Evolutionary conservation across 1,140 invertebrate genomes (phyloP).

Genomic region (Scaptomyza pallida): DNA sequence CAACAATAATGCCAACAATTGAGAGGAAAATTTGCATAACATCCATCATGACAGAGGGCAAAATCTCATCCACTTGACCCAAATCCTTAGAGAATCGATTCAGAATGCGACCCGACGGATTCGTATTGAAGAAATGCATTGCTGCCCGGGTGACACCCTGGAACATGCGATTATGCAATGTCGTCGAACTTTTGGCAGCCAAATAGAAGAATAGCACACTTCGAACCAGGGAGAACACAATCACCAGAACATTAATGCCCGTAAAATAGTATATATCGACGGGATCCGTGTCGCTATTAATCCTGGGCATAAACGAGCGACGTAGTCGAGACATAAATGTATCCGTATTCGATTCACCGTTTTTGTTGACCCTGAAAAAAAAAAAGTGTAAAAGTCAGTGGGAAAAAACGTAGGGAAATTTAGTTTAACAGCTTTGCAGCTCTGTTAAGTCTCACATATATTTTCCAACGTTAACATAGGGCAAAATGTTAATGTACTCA

Average conservation of each 20-base stretch:
- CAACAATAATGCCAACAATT: conserved; percentile 89
- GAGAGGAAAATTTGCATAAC: conserved; percentile 89
- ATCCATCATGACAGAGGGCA: conserved; percentile 91
- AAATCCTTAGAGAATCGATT: conserved; percentile 95
- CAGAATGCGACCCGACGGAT: conserved; percentile 90
- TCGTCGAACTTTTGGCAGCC: conserved; percentile 89
- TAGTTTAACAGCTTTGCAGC: background rate
- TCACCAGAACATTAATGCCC: conserved; percentile 86
- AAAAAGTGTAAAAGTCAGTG: background rate
- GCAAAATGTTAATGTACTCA: conserved; percentile 69
- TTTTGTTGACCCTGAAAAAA: conserved; percentile 78
- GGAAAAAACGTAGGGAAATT: background rate
- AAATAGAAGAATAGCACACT: conserved; percentile 88
- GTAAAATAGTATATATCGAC: conserved; percentile 84
- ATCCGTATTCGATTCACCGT: conserved; percentile 50
- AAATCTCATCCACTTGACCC: conserved; percentile 92
- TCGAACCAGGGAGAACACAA: conserved; percentile 86
- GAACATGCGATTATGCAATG: conserved; percentile 92
- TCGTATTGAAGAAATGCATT: conserved; percentile 93
- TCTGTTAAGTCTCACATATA: background rate
- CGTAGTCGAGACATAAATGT: conserved; percentile 52
- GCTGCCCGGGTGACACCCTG: conserved; percentile 88
- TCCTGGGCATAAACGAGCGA: conserved; percentile 56
- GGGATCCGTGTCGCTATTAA: conserved; percentile 69
- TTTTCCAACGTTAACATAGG: background rate